phyloP scores from a whole-genome alignment of 2,113 vertebrate species.

The Desmodus rotundus region DNA sequence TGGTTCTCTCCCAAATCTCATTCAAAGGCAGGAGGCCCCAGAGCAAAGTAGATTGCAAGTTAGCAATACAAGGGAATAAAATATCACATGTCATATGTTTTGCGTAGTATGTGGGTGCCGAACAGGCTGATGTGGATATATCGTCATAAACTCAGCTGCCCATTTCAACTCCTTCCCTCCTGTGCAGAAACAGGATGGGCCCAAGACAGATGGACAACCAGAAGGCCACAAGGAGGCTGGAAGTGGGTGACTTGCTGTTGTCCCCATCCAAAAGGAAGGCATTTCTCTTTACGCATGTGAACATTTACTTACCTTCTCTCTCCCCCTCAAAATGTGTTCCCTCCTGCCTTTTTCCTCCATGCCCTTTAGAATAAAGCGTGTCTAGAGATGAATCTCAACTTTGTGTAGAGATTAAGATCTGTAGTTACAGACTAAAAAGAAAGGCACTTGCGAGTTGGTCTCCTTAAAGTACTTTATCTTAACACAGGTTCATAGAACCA shows the following conservation, averaged over 20 bases:
- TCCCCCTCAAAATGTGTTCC: background rate
- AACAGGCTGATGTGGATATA: constrained; percentile 64
- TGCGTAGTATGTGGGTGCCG: background rate
- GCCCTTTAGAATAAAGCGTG: background rate
- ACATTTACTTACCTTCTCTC: background rate
- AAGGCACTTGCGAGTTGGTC: background rate
- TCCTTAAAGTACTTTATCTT: background rate
- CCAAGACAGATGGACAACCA: background rate
- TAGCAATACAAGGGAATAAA: background rate
- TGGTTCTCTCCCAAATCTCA: constrained; percentile 37
- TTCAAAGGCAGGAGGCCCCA: constrained; percentile 41
- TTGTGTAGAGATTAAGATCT: background rate
- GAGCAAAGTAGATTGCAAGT: background rate
- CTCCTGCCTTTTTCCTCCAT: background rate
- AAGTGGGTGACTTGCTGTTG: no score
- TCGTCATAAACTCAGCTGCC: background rate
- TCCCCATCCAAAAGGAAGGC: background rate
- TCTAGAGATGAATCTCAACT: background rate
- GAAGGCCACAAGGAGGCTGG: background rate
- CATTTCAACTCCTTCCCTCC: background rate
- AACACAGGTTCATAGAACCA: background rate
- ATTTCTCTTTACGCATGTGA: background rate
- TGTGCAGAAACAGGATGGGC: background rate
- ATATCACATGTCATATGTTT: background rate
- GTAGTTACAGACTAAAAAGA: background rate